phyloP scores from a whole-genome alignment of 2,888 invertebrate genomes.

The Agrotis puta region DNA sequence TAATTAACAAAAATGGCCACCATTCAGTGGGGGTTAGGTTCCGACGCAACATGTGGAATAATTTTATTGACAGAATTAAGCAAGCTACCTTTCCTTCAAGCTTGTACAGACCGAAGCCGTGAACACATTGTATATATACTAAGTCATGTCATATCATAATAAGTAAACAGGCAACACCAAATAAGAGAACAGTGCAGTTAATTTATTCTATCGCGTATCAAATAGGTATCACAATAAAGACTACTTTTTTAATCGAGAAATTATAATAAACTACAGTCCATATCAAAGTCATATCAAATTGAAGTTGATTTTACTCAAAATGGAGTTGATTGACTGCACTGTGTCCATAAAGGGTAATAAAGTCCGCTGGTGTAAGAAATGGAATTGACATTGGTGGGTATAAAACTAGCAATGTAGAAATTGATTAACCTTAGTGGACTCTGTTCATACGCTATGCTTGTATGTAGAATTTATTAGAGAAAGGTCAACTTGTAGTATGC shows the following conservation, averaged over 20 bases:
- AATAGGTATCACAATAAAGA: constrained; percentile 10
- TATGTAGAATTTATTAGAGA: constrained; percentile 25
- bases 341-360: constrained; percentile 21
- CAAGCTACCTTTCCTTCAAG: no score
- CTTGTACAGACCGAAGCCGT: no score
- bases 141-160: background rate
- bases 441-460: constrained; percentile 16
- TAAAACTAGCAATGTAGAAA: constrained; percentile 24
- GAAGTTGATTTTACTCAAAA: constrained; percentile 44
- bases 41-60: no score
- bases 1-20: no score
- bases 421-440: constrained; percentile 13
- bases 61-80: no score
- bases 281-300: constrained; percentile 57
- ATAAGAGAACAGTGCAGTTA: constrained; percentile 44
- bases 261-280: constrained; percentile 40
- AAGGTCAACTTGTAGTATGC: constrained; percentile 20
- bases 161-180: constrained; percentile 39
- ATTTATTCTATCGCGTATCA: constrained; percentile 16
- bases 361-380: constrained; percentile 20
- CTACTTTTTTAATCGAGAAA: constrained; percentile 16
- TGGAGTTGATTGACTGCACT: constrained; percentile 50
- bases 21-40: no score
- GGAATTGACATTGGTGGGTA: constrained; percentile 32
- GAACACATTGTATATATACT: no score